Percentiles rank a stretch among this genome's conserved stretches.
Evolutionary conservation across 2,888 invertebrate genomes (phyloP).

Genomic region (Malacosoma neustria): DNA sequence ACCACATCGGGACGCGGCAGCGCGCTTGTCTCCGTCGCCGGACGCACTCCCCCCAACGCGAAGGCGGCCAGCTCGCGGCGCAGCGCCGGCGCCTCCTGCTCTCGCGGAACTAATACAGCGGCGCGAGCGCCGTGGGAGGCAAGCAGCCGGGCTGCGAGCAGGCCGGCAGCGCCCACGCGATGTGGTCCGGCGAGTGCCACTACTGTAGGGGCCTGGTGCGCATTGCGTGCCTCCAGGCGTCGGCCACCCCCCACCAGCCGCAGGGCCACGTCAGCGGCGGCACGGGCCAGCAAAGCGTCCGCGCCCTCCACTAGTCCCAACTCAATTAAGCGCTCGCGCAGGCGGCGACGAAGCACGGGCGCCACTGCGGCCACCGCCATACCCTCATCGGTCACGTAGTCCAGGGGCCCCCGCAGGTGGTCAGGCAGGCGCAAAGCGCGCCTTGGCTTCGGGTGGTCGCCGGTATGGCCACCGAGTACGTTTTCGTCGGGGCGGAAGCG

Average conservation of each 20-base stretch:
- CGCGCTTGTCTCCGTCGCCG: conserved; percentile 14
- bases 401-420: conserved; percentile 64
- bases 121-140: conserved; percentile 87
- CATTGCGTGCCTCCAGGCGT: conserved; percentile 88
- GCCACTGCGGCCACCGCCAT: conserved; percentile 85
- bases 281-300: conserved; percentile 86
- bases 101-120: conserved; percentile 57
- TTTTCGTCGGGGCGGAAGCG: conserved; percentile 90
- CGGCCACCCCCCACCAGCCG: conserved; percentile 87
- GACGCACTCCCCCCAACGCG: conserved; percentile 62
- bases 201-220: conserved; percentile 90
- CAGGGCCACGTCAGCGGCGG: conserved; percentile 86
- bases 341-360: conserved; percentile 76
- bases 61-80: conserved; percentile 17
- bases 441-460: conserved; percentile 15
- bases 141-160: conserved; percentile 86
- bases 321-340: conserved; percentile 79
- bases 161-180: conserved; percentile 70
- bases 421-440: conserved; percentile 79
- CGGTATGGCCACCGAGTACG: conserved; percentile 66
- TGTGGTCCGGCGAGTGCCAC: conserved; percentile 84
- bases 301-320: conserved; percentile 74
- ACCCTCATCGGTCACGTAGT: conserved; percentile 88
- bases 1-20: conserved; percentile 36
- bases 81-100: conserved; percentile 26